Conservation (phyloP, 2,888 invertebrate species). For the Melinaea marsaeus region DNA sequence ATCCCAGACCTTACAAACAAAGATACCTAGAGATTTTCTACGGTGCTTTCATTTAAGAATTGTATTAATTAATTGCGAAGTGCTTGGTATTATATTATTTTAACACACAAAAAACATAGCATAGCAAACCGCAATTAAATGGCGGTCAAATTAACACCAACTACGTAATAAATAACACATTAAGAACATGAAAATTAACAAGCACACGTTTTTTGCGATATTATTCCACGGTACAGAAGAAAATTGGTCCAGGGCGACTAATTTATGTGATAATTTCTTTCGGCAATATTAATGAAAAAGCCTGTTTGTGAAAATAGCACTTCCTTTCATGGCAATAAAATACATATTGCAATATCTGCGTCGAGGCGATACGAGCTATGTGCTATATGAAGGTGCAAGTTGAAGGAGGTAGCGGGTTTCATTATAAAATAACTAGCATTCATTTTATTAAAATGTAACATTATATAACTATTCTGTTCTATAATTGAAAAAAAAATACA, state of each 20-base stretch:
- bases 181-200: slow-evolving; percentile 1
- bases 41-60: too few relatives aligned
- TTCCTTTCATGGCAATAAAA: slow-evolving; percentile 38
- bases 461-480: too few relatives aligned
- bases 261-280: slow-evolving; percentile 23
- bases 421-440: too few relatives aligned
- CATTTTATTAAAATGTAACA: too few relatives aligned
- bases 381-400: background rate
- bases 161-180: background rate
- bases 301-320: slow-evolving; percentile 35
- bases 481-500: too few relatives aligned
- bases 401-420: slow-evolving; percentile 17
- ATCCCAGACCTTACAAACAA: slow-evolving; percentile 4
- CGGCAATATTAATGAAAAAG: slow-evolving; percentile 40
- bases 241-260: slow-evolving; percentile 9
- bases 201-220: slow-evolving; percentile 1
- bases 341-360: slow-evolving; percentile 46
- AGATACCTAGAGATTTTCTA: background rate
- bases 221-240: slow-evolving; percentile 1
- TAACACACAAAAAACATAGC: too few relatives aligned
- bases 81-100: too few relatives aligned
- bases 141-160: background rate
- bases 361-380: slow-evolving; percentile 4
- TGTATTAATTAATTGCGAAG: too few relatives aligned
- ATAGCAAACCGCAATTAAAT: background rate